These are phyloP conservation scores for Panulirus ornatus DNA, from an alignment of 1,140 invertebrate species.

Conservation along the genomic window DNA sequence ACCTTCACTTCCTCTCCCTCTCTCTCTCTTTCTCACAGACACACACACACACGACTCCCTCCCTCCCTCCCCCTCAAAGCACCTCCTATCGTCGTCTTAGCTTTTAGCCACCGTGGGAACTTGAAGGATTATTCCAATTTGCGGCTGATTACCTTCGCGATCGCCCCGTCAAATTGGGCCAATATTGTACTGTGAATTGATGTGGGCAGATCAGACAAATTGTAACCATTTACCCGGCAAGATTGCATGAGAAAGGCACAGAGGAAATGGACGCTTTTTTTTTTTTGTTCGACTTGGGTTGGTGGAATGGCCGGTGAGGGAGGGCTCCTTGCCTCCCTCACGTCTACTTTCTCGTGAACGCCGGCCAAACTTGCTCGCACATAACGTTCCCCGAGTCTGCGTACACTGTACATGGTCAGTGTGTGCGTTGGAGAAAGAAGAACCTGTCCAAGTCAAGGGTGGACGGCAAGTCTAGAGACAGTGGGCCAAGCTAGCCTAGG, in stretches of 20 bases:
- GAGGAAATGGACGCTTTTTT: constrained; percentile 16
- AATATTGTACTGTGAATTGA: constrained; percentile 51
- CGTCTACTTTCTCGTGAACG: background rate
- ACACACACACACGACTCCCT: background rate
- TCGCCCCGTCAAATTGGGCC: constrained; percentile 49
- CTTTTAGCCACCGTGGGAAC: constrained; percentile 27
- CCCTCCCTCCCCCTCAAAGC: background rate
- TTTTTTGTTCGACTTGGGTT: background rate
- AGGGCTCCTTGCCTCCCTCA: background rate
- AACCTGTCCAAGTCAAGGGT: too few species aligned
- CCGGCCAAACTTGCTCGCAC: too few species aligned
- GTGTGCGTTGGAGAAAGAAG: too few species aligned
- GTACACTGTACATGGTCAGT: too few species aligned
- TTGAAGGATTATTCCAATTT: constrained; percentile 60
- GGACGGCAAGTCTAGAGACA: too few species aligned
- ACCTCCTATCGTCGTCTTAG: constrained; percentile 1
- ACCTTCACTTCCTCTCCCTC: background rate
- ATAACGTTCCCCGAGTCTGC: too few species aligned
- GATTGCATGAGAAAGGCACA: constrained; percentile 52
- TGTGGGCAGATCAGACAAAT: constrained; percentile 16
- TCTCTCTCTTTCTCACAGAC: background rate
- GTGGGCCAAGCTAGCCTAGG: too few species aligned
- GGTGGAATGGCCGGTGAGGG: background rate
- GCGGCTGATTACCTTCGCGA: constrained; percentile 45
- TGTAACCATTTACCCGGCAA: constrained; percentile 27